These are phyloP conservation scores for Halcyon chelicuti DNA, from an alignment of 2,797 vertebrate species.

Conservation along the genomic window DNA sequence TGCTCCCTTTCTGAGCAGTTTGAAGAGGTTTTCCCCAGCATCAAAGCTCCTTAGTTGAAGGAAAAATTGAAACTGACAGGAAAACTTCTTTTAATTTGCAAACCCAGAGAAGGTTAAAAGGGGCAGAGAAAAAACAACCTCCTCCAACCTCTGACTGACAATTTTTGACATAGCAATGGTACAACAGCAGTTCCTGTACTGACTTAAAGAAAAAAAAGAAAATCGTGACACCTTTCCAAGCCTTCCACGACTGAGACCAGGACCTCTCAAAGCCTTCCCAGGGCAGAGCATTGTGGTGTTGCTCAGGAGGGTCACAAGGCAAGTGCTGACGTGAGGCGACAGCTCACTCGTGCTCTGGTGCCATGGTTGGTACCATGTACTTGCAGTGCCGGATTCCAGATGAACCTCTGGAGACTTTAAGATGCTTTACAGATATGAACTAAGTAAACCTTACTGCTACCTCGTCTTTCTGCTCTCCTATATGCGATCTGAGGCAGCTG, in stretches of 20 bases:
- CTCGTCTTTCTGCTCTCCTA: background rate
- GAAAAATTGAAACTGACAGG: background rate
- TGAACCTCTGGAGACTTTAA: accelerated
- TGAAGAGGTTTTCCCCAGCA: background rate
- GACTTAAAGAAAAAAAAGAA: background rate
- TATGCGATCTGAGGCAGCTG: accelerated
- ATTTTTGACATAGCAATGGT: accelerated
- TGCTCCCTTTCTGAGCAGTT: background rate
- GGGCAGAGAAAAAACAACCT: background rate
- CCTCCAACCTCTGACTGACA: background rate
- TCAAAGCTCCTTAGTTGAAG: background rate
- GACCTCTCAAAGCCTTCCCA: background rate
- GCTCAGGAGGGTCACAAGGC: background rate
- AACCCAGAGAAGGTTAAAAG: background rate
- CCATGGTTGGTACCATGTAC: accelerated
- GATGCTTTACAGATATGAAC: background rate
- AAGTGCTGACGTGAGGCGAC: accelerated
- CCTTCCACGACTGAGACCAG: background rate
- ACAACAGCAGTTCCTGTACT: background rate
- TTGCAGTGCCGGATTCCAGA: accelerated
- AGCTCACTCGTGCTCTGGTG: background rate
- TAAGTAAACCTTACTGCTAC: background rate
- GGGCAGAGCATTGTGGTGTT: accelerated
- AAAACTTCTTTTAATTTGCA: slow-evolving; percentile 15
- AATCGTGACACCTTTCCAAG: background rate